Evolutionary conservation across 2,888 invertebrate species (phyloP).

Genomic region (Pandemis heparana): DNA sequence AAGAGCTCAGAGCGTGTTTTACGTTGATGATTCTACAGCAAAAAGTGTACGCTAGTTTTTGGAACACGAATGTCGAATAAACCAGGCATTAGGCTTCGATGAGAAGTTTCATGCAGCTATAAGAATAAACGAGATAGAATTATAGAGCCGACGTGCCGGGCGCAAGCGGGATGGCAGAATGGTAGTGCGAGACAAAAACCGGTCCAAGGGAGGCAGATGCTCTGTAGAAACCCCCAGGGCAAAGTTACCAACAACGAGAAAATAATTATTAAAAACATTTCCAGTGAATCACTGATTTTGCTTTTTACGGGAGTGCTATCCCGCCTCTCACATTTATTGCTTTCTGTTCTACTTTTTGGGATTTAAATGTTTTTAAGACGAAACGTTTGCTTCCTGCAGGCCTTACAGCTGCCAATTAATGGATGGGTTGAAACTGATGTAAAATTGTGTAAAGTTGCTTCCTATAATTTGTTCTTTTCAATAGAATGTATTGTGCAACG

Average conservation of each 20-base stretch:
- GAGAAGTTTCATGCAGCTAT: conserved; percentile 74
- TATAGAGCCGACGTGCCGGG: conserved; percentile 46
- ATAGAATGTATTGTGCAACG: neutral
- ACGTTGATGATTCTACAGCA: neutral
- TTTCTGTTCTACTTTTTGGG: conserved; percentile 38
- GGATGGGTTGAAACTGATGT: neutral
- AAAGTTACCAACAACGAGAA: conserved; percentile 76
- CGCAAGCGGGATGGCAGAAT: conserved; percentile 61
- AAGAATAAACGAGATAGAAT: conserved; percentile 63
- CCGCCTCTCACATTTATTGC: conserved; percentile 34
- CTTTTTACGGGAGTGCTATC: conserved; percentile 43
- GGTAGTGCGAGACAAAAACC: conserved; percentile 73
- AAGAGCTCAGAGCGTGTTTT: conserved; percentile 2
- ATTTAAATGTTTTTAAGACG: conserved; percentile 33
- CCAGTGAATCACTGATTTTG: conserved; percentile 54
- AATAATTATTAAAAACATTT: conserved; percentile 74
- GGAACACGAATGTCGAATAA: conserved; percentile 27
- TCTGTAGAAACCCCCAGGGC: conserved; percentile 76
- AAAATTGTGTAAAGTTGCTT: neutral
- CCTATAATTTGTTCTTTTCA: neutral
- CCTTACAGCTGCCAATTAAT: conserved; percentile 28
- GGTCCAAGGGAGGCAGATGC: conserved; percentile 83
- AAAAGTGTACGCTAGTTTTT: conserved; percentile 8
- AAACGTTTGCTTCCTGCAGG: conserved; percentile 29
- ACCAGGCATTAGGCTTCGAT: conserved; percentile 43